Evolutionary conservation across 1,140 invertebrate genomes (phyloP).

Genomic region (Ceratosolen solmsi): DNA sequence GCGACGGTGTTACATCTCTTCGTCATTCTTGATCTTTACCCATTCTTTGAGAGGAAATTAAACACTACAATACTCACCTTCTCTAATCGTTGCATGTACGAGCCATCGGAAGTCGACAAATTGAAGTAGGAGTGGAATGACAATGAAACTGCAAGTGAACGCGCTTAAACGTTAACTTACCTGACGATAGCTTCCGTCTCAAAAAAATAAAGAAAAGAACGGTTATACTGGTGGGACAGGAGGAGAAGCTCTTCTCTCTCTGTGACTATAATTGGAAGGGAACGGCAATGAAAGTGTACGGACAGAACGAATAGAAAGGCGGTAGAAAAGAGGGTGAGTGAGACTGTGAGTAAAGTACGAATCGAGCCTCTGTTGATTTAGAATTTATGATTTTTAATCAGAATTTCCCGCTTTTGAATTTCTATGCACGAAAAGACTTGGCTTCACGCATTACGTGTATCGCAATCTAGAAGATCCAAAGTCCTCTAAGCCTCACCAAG

Average conservation of each 20-base stretch:
- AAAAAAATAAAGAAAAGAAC: background rate
- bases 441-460: no score
- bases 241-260: slow-evolving; percentile 1
- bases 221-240: background rate
- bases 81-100: background rate
- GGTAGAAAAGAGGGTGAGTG: slow-evolving; percentile 4
- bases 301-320: background rate
- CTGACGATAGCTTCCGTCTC: slow-evolving; percentile 22
- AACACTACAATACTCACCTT: background rate
- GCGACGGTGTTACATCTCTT: background rate
- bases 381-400: slow-evolving; percentile 25
- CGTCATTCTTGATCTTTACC: background rate
- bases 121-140: slow-evolving; percentile 47
- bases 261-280: slow-evolving; percentile 38
- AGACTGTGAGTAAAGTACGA: background rate
- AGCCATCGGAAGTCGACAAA: slow-evolving; percentile 16
- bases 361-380: background rate
- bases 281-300: slow-evolving; percentile 29
- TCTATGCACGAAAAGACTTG: no score
- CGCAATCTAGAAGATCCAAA: background rate
- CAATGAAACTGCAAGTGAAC: slow-evolving; percentile 43
- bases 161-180: background rate
- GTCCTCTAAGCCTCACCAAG: background rate
- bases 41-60: background rate
- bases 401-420: slow-evolving; percentile 14